Percentiles rank a stretch among this genome's conserved stretches.
Conservation (phyloP, 2,888 invertebrate genomes). For the Drosophila colorata region DNA sequence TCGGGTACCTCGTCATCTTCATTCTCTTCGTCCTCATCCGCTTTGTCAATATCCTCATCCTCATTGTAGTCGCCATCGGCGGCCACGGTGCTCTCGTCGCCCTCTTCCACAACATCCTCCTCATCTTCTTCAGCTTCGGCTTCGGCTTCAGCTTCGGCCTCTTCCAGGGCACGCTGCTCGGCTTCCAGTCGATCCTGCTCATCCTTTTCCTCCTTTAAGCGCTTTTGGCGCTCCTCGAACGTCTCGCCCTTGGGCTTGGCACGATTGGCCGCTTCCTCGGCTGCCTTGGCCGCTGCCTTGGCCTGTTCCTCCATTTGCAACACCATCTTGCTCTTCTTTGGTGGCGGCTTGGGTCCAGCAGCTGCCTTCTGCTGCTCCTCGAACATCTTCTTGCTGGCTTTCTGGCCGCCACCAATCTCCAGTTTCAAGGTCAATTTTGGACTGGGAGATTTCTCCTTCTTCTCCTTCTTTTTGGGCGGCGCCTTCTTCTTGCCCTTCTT, state of each 20-base stretch:
- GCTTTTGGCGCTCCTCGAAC: constrained; percentile 83
- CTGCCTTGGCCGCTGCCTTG: constrained; percentile 83
- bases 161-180: constrained; percentile 79
- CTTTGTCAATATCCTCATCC: constrained; percentile 51
- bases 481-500: constrained; percentile 83
- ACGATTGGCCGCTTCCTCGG: constrained; percentile 81
- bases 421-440: constrained; percentile 83
- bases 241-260: constrained; percentile 82
- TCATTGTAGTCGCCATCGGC: constrained; percentile 72
- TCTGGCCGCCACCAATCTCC: constrained; percentile 83
- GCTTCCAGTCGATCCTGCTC: constrained; percentile 81
- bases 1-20: constrained; percentile 72
- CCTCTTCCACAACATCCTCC: constrained; percentile 70
- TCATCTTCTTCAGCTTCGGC: constrained; percentile 70
- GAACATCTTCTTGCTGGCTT: constrained; percentile 84
- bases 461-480: constrained; percentile 82
- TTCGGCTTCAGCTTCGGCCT: constrained; percentile 75
- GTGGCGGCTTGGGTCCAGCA: constrained; percentile 82
- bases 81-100: constrained; percentile 64
- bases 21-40: constrained; percentile 53
- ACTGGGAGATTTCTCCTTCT: constrained; percentile 83
- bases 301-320: constrained; percentile 85
- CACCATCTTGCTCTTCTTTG: constrained; percentile 84
- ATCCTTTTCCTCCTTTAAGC: constrained; percentile 81
- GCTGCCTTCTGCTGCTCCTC: constrained; percentile 82